Conservation (phyloP, 1,140 invertebrate species). For the Meloidogyne chitwoodi region DNA sequence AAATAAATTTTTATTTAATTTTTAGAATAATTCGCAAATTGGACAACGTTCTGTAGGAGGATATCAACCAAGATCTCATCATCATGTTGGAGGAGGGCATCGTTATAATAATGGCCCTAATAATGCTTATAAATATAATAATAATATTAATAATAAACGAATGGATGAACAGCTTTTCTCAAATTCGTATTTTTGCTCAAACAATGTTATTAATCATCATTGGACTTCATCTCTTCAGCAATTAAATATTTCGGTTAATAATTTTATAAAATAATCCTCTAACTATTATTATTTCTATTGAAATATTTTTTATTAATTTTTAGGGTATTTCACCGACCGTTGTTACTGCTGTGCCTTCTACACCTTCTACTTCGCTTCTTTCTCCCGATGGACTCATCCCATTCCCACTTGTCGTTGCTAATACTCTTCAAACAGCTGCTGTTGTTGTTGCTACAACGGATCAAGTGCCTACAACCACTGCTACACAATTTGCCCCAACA, state of each 20-base stretch:
- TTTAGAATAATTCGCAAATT: not conserved
- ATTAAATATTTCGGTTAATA: not conserved
- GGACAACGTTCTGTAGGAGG: not conserved
- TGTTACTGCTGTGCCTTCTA: constrained; percentile 24
- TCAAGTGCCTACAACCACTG: constrained; percentile 14
- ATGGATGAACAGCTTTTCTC: not conserved
- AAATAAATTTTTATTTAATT: not conserved
- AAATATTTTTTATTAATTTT: not conserved
- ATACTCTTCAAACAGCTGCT: not conserved
- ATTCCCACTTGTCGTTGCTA: constrained; percentile 30
- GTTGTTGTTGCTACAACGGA: constrained; percentile 13
- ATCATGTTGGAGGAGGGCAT: not conserved
- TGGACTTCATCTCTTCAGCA: not conserved
- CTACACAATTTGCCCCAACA: constrained; percentile 15
- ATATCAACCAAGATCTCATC: not conserved
- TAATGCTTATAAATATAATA: not conserved
- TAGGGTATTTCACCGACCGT: not conserved
- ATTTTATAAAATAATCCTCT: too few species aligned
- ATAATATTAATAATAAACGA: not conserved
- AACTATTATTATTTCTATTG: too few species aligned
- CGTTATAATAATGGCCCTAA: not conserved
- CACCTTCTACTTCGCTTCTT: constrained; percentile 46
- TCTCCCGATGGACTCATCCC: constrained; percentile 37
- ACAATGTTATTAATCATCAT: not conserved
- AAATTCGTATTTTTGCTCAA: not conserved